Evolutionary conservation across 30 jellyfish, hydroid and myxozoan genomes (phyloP).

Genomic region (Aurelia sp.): DNA sequence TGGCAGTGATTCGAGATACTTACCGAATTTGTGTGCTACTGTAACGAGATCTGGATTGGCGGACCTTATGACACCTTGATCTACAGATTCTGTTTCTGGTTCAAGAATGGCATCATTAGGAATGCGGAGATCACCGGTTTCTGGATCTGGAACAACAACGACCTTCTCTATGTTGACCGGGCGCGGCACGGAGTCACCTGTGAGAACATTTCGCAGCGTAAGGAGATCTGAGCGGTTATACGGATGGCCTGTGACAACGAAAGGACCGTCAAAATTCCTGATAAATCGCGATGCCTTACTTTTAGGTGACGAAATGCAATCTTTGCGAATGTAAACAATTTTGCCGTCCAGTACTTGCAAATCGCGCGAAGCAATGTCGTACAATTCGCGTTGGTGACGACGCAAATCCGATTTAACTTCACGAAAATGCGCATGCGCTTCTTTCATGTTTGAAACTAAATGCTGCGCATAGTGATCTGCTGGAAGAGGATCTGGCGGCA

Average conservation of each 20-base stretch:
- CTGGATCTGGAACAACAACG: neutral
- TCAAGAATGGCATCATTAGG: neutral
- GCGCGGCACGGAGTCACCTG: neutral
- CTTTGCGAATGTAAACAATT: constrained; percentile 13
- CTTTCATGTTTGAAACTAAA: neutral
- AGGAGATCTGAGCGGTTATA: constrained; percentile 11
- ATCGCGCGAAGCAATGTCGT: constrained; percentile 28
- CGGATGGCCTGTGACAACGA: constrained; percentile 20
- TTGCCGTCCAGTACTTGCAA: constrained; percentile 8
- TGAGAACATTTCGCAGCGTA: neutral
- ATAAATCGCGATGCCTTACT: neutral
- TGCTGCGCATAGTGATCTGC: neutral
- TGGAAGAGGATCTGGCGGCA: neutral
- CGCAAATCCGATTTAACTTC: constrained; percentile 11
- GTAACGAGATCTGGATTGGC: neutral
- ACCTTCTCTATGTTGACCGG: neutral
- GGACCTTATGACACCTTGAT: too few species aligned
- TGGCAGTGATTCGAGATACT: neutral
- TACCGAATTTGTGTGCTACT: neutral
- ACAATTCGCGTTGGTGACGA: constrained; percentile 34
- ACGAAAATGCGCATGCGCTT: neutral
- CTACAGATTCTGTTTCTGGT: neutral
- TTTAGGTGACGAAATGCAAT: neutral
- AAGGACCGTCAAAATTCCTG: too few species aligned
- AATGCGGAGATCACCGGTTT: neutral